Conservation (phyloP, 2,113 vertebrate species). For the Coturnix japonica region DNA sequence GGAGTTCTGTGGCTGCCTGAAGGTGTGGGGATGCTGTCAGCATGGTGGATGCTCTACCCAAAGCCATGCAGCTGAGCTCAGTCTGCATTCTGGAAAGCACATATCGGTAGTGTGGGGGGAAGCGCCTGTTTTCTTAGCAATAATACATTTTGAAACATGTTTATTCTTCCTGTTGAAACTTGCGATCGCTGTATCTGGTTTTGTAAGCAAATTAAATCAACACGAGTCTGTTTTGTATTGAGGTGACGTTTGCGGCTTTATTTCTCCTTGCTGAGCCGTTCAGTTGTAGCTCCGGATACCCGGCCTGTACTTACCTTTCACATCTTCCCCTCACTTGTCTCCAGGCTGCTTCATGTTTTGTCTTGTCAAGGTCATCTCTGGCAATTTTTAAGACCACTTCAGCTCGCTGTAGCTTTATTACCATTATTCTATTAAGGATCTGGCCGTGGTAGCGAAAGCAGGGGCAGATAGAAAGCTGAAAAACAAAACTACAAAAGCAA, state of each 20-base stretch:
- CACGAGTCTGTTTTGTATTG: not conserved
- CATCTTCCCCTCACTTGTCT: not conserved
- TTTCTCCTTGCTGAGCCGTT: not conserved
- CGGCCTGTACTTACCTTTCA: not conserved
- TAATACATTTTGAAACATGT: not conserved
- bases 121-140: not conserved
- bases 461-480: not conserved
- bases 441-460: not conserved
- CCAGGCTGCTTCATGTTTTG: not conserved
- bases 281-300: not conserved
- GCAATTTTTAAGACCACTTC: not conserved
- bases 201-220: slow-evolving; percentile 15
- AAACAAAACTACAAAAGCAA: not conserved
- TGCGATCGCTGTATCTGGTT: not conserved
- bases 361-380: slow-evolving; percentile 4
- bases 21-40: not conserved
- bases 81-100: accelerated
- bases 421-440: not conserved
- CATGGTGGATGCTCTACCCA: not conserved
- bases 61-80: accelerated
- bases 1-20: not conserved
- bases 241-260: not conserved
- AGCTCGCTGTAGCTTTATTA: not conserved
- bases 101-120: not conserved
- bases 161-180: not conserved